Evolutionary conservation across 2,888 invertebrate species (phyloP), one percentile per base, ranked within the genome.

Genomic region (Julus scandinavius): DNA sequence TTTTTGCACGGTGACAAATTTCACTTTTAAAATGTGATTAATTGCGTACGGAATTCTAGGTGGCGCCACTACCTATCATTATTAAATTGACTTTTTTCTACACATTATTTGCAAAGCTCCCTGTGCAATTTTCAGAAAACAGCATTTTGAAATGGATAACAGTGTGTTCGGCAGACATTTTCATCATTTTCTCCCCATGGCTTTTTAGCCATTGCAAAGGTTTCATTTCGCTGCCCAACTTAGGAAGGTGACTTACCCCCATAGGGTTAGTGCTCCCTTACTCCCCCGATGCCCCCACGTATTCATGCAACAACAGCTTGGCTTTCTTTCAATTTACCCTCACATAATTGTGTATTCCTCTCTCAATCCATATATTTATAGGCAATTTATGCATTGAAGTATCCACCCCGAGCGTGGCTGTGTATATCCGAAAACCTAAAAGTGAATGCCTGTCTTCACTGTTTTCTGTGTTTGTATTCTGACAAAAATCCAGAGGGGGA

Each of bases 291-390:
- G 72, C 72, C 72, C 72, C 72, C 29, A 72, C 29, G 72, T 72
- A 72, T 72, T 72, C 29, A 29, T 72, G 29, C 72, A 72, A 72
- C 72, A 72, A 72, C 72, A 72, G 72, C 72, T 72, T 72, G 72
- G 72, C 72, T 72, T 72, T 72, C 72, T 72, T 72, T 72, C 72
- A 72, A 72, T 72, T 72, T 72, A 72, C 72, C 72, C 72, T 72
- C 72, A 29, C 72, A 72, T 72, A 72, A 72, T 72, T 72, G 72
- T 72, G 72, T 72, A 72, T 72, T 72, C 72, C 72, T 72, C 72
- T 72, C 72, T 72, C 72, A 29, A 72, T 72, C 72, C 72, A 72
- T 72, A 72, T 72, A 72, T 72, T 72, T 72, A 72, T 72, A 29
- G 72, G 72, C 72, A 72, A 72, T 72, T 72, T 72, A 72, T 72